Base-by-base conservation (phyloP, 2,797 vertebrate genomes). In the Onychomys torridus region DNA sequence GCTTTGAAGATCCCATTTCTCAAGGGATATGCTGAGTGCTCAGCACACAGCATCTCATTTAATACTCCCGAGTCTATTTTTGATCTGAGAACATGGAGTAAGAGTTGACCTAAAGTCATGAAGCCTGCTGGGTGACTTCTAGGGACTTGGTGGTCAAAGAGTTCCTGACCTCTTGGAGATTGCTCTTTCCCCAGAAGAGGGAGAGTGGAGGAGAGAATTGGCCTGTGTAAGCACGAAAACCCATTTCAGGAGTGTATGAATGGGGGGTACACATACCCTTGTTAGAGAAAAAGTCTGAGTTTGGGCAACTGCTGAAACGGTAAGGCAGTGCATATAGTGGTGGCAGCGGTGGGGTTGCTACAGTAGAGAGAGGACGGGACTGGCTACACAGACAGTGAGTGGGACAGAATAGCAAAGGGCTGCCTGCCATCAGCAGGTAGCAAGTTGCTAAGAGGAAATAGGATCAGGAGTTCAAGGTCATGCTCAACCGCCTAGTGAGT, bases 281-380 rank as follows among this genome's bases (percentile, higher is more conserved):
- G 43, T 25, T 67, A 85, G 43, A 8, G 40, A 3, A n/a, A 65
- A 67, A 21, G 59, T 46, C 29, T 21, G 61, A 49, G 4, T 85
- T 52, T 14, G 46, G 19, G 43, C 29, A 67, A 21, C 17, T 21
- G 40, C 17, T 83, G 81, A n/a, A 11, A 21, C 17, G 21, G 17
- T 23, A 23, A 65, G 61, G 11, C 46, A 7, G 81, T 63, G 25
- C 2, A 27, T 43, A 25, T 83, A 0, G 29, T 43, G 81, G 27
- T 17, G 14, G 7, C 25, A 2, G 32, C 2, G 5, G 61, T 49
- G 43, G 43, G 40, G 43, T 6, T 9, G 65, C 84, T 2, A 4
- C 4, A 1, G 6, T 0, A 4, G 32, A 40, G 23, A 69, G 63
- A 40, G 16, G 23, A 6, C 5, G 9, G 49, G n/a, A 5, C 27